Evolutionary conservation across 2,113 vertebrate species (phyloP).

Genomic region (Saimiri boliviensis): DNA sequence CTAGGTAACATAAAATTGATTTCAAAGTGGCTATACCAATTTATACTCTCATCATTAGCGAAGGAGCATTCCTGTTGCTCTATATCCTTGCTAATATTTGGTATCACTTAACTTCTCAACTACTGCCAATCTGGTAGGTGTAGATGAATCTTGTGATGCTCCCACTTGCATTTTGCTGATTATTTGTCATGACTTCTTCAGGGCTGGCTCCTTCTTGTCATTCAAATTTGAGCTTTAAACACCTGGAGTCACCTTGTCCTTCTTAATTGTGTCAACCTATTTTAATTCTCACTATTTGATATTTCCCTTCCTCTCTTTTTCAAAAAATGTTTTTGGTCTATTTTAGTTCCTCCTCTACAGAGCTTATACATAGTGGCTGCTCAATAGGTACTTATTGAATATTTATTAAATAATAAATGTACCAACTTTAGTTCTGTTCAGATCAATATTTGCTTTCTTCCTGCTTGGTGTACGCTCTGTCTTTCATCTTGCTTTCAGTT

Average conservation of each 20-base stretch:
- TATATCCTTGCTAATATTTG: neutral
- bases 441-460: neutral
- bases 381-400: neutral
- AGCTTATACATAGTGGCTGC: neutral
- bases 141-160: neutral
- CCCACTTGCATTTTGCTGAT: neutral
- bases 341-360: neutral
- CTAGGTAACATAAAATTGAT: neutral
- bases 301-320: neutral
- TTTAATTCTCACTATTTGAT: neutral
- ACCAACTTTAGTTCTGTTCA: neutral
- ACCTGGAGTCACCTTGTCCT: neutral
- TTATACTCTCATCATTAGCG: neutral
- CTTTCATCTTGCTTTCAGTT: neutral
- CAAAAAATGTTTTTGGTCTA: neutral
- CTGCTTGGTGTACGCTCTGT: neutral
- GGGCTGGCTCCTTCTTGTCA: neutral
- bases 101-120: neutral
- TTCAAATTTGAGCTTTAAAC: neutral
- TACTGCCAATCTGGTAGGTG: neutral
- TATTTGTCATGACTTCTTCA: neutral
- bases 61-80: neutral
- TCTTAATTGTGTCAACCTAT: neutral
- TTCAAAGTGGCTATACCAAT: neutral
- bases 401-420: neutral